A percentile compares a stretch with the other conserved stretches of the same genome.
Conservation (phyloP, 2,113 vertebrate species). For the Theropithecus gelada region DNA sequence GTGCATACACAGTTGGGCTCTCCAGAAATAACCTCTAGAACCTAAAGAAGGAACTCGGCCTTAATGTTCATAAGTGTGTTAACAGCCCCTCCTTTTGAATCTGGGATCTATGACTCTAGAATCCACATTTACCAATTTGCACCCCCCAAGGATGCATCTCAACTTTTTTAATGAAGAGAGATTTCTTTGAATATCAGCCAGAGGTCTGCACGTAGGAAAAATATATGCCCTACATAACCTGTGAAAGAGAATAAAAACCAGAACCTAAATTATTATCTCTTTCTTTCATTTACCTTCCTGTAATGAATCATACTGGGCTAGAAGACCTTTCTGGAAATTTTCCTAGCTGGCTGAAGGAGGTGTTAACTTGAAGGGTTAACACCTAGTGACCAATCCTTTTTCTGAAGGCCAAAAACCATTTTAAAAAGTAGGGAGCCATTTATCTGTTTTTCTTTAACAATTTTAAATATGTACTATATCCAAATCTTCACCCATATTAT, state of each 20-base stretch:
- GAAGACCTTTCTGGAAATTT: conserved; percentile 42
- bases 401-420: conserved; percentile 49
- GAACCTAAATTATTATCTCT: background rate
- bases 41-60: background rate
- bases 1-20: no score
- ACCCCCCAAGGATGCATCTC: background rate
- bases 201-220: background rate
- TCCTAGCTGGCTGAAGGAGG: conserved; percentile 21
- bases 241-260: background rate
- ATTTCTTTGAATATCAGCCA: background rate
- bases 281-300: conserved; percentile 5
- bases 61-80: background rate
- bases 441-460: conserved; percentile 74
- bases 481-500: conserved; percentile 74
- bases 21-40: background rate
- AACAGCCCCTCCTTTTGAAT: background rate
- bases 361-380: conserved; percentile 29
- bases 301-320: background rate
- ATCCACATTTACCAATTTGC: background rate
- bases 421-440: conserved; percentile 54
- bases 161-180: background rate
- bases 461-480: conserved; percentile 70
- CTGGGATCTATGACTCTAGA: background rate
- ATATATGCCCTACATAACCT: fast-evolving
- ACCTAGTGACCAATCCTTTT: conserved; percentile 56